Conservation (phyloP, 1,140 invertebrate genomes). For the Aphelinus atriplicis region DNA sequence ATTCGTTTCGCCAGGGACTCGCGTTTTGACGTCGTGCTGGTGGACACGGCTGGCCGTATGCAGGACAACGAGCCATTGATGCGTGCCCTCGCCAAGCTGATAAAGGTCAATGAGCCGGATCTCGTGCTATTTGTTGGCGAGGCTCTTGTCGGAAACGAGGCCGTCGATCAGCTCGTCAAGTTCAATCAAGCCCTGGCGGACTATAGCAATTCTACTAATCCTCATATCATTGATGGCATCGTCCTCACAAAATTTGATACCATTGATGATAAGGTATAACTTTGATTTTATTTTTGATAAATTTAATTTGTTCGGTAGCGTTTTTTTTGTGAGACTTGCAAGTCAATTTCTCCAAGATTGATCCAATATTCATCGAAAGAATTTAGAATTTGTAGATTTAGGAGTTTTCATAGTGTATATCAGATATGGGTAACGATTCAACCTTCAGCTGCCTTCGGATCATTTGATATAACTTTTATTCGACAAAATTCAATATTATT, state of each 20-base stretch:
- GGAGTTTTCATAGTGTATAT: no score
- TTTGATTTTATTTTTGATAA: no score
- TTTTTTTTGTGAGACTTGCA: background rate
- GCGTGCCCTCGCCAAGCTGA: conserved; percentile 93
- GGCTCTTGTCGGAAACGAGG: conserved; percentile 99
- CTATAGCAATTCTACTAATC: conserved; percentile 82
- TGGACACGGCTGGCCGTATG: conserved; percentile 99
- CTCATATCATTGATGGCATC: conserved; percentile 96
- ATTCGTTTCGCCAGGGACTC: conserved; percentile 88
- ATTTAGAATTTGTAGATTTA: no score
- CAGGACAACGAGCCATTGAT: conserved; percentile 99
- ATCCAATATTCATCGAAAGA: no score
- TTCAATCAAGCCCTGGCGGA: conserved; percentile 97
- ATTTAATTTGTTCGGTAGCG: background rate
- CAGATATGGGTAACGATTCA: no score
- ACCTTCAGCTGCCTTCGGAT: no score
- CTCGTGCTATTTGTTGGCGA: conserved; percentile 98
- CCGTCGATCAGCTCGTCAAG: conserved; percentile 98
- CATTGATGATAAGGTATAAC: conserved; percentile 93
- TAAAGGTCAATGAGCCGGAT: conserved; percentile 92
- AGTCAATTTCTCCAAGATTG: no score
- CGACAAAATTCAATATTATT: background rate
- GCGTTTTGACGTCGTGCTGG: conserved; percentile 89
- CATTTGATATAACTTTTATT: background rate
- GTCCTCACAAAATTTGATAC: conserved; percentile 99